These are phyloP conservation scores for Nestor notabilis DNA, from an alignment of 2,113 vertebrate genomes.

Conservation along the genomic window DNA sequence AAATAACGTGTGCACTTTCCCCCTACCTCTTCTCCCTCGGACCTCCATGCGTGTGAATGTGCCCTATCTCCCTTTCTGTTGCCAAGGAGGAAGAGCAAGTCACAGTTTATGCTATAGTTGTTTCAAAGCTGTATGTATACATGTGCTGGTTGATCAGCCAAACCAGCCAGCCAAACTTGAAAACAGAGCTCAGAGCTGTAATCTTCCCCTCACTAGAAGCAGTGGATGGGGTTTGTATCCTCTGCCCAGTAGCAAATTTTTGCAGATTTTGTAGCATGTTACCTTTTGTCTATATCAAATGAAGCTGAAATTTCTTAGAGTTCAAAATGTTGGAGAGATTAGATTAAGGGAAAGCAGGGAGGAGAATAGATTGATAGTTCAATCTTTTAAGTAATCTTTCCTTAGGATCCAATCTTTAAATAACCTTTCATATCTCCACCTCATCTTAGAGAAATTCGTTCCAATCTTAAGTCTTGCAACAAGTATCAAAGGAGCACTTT, in stretches of 20 bases:
- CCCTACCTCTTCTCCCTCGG: background rate
- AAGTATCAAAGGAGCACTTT: background rate
- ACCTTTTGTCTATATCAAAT: background rate
- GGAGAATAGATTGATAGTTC: background rate
- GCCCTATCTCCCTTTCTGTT: background rate
- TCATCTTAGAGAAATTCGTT: background rate
- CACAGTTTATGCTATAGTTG: background rate
- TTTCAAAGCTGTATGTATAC: rapidly evolving
- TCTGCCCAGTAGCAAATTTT: background rate
- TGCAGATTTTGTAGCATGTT: background rate
- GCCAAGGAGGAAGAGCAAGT: background rate
- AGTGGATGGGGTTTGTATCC: background rate
- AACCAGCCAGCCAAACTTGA: background rate
- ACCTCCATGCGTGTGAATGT: rapidly evolving
- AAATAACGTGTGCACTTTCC: background rate
- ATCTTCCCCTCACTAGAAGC: background rate
- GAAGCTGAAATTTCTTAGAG: background rate
- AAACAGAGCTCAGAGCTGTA: background rate
- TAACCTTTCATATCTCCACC: background rate
- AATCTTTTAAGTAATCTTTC: background rate
- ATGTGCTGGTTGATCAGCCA: background rate
- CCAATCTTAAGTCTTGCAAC: background rate
- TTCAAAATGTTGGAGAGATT: background rate
- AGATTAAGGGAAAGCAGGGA: background rate
- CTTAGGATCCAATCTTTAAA: background rate